Evolutionary conservation across 2,113 vertebrate genomes (phyloP), one percentile per base, ranked within the genome.

Genomic region (Corvus hawaiiensis): DNA sequence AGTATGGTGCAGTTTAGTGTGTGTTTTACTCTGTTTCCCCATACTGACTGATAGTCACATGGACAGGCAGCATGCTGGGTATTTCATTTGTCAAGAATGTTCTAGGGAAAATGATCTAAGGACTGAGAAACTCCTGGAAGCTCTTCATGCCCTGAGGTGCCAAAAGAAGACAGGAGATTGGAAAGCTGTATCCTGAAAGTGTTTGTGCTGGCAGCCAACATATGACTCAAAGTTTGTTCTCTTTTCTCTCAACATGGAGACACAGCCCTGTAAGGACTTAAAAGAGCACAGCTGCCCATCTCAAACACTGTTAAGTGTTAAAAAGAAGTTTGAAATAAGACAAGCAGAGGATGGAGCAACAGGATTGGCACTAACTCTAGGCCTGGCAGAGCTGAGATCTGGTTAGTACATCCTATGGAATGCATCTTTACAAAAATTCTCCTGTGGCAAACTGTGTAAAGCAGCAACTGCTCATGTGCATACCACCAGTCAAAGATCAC

Each of bases 161-260:
- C 94, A 94, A 78, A 84, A 79, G 66, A 75, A 84, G 55, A 61
- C 21, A 49, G 39, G 56, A 89, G 22, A 55, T 41, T 72, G 78
- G 41, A 71, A 61, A 90, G 52, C n/a, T 68, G 58, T 43, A 85
- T 82, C 20, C 78, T 55, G n/a, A 73, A 56, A 87, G 16, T 26
- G 13, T 44, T 68, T 83, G 22, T 58, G 19, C 68, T 88, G 54
- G 44, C 37, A 92, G 58, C 2, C n/a, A 92, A 28, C 8, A 23
- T 30, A 64, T 30, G 58, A 86, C 44, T 92, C 35, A 26, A 51
- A 68, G 27, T 21, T 91, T 87, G 11, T 49, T 81, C 28, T 39
- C 26, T 87, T 84, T 80, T 77, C 51, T 86, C 18, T 82, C 59
- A 82, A 21, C 3, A 24, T 4, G 7, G 11, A 84, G 28, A 33